Conservation (phyloP, 2,797 vertebrate species). For the Sarcophilus harrisii region DNA sequence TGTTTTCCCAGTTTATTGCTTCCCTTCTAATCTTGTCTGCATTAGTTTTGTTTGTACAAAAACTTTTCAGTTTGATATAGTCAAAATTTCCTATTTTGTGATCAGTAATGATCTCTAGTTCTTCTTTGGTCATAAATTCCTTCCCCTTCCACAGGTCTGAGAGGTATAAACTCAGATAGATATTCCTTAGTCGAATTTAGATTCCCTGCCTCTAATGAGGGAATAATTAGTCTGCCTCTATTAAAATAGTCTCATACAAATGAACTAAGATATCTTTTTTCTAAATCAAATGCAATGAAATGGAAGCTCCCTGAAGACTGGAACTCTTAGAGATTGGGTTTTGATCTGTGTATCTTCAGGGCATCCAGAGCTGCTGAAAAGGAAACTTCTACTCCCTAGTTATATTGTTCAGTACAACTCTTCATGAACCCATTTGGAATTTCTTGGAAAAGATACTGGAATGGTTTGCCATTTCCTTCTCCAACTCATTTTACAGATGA, state of each 20-base stretch:
- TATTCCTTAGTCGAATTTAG: neutral
- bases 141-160: no score
- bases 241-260: neutral
- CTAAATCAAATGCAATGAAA: neutral
- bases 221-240: neutral
- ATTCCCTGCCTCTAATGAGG: neutral
- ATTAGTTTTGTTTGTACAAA: no score
- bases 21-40: no score
- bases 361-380: neutral
- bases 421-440: neutral
- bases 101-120: no score
- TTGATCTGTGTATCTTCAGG: neutral
- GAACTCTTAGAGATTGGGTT: neutral
- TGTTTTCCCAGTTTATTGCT: no score
- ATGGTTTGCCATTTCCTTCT: neutral
- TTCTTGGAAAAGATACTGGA: neutral
- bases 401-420: neutral
- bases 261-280: neutral
- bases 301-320: neutral
- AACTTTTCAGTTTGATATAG: no score
- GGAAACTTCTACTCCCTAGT: neutral
- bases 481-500: neutral
- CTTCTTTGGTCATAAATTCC: no score
- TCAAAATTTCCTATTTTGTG: no score
- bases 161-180: no score